These are phyloP conservation scores for Augiades crinisus DNA, from an alignment of 2,888 invertebrate genomes.

Conservation along the genomic window DNA sequence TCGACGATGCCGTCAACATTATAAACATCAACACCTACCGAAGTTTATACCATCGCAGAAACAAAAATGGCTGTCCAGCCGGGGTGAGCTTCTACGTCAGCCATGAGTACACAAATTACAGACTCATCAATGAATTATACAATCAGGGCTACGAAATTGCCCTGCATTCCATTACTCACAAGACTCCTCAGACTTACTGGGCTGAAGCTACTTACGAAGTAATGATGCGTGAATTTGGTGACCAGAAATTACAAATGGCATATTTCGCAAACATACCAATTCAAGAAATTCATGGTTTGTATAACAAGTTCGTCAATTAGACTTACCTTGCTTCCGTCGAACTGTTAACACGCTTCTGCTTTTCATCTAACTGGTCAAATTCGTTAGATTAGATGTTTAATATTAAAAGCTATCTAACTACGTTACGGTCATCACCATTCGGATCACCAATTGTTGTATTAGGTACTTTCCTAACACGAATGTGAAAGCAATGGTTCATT, in stretches of 20 bases:
- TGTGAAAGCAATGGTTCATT: too few relatives aligned
- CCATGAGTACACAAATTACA: constrained; percentile 87
- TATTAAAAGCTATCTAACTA: too few relatives aligned
- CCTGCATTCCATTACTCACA: constrained; percentile 85
- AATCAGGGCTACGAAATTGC: constrained; percentile 83
- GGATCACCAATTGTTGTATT: too few relatives aligned
- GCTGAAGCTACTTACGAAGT: constrained; percentile 67
- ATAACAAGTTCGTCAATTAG: too few relatives aligned
- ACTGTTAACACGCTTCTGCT: too few relatives aligned
- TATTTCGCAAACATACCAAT: constrained; percentile 77
- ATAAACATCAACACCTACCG: not conserved
- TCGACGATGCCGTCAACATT: not conserved
- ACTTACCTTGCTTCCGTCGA: too few relatives aligned
- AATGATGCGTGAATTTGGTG: constrained; percentile 80
- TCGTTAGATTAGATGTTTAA: too few relatives aligned
- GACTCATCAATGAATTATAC: constrained; percentile 81
- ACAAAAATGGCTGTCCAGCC: constrained; percentile 83
- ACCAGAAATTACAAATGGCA: constrained; percentile 74
- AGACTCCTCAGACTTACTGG: constrained; percentile 80
- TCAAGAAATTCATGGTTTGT: constrained; percentile 28
- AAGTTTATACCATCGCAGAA: constrained; percentile 40
- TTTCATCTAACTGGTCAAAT: too few relatives aligned
- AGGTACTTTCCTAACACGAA: too few relatives aligned
- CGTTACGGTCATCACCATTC: too few relatives aligned
- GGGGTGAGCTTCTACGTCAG: constrained; percentile 86